Evolutionary conservation across 2,888 invertebrate genomes (phyloP), one percentile per base, ranked within the genome.

Genomic region (Linnaemya tessellans): DNA sequence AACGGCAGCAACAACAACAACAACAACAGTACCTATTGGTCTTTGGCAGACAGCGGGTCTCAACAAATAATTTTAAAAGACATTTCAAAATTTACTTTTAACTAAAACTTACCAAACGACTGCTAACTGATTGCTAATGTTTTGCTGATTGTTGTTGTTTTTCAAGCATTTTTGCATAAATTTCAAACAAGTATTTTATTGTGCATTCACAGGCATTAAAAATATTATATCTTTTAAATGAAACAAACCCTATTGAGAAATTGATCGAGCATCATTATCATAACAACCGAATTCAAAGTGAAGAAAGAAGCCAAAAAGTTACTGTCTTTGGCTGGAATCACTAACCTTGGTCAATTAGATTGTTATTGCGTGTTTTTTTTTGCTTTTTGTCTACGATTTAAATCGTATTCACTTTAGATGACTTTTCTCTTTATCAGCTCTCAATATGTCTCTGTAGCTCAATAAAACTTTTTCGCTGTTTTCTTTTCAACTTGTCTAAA

Each of bases 261-360:
- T 54, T 68, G 43, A 81, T 46, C n/a, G 60, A 80, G 41, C 60
- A 77, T 73, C 46, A 65, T 71, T 73, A 78, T 73, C 62, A 58
- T 68, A 20, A 65, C 22, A 58, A 43, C 13, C 1, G 38, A 75
- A 81, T 1, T 15, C 35, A 54, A 22, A 75, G 60, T 30, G 25
- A 62, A 67, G 20, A 71, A 75, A 78, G 20, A 67, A 54, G 35
- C 38, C 30, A 79, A 60, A 35, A n/a, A 22, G 58, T 46, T 54
- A 43, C 30, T 20, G 25, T 43, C 41, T 46, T 56, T 51, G 54
- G 49, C 41, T 73, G 46, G 11, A 75, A 84, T 58, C 56, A 82
- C 84, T 85, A 75, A 85, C 84, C 84, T 85, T 82, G 84, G 79
- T 71, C 84, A 85, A 85, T 75, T 58, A 4, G 9, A 15, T 75